These are phyloP conservation scores for Larimichthys crocea DNA, from an alignment of 2,113 vertebrate species.

Conservation along the genomic window DNA sequence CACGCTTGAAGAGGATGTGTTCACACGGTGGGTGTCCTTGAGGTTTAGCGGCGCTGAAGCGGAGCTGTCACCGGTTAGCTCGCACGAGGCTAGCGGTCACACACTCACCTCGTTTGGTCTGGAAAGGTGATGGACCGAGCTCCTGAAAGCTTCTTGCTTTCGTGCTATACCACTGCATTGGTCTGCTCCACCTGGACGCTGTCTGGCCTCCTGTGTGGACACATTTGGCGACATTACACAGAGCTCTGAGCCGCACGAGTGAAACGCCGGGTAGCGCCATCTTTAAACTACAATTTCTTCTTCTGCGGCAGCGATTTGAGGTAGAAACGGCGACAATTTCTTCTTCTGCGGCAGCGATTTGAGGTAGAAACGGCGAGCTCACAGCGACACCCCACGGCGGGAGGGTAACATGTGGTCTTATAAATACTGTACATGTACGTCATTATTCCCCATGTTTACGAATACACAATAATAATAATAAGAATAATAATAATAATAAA, in stretches of 20 bases:
- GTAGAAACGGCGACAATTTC: not conserved
- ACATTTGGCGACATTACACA: slow-evolving; percentile 65
- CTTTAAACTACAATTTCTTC: slow-evolving; percentile 68
- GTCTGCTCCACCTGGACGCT: slow-evolving; percentile 22
- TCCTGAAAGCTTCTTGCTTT: slow-evolving; percentile 32
- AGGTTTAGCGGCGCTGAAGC: not conserved
- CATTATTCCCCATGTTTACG: no score
- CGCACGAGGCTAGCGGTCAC: not conserved
- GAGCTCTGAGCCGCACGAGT: slow-evolving; percentile 73
- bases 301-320: not conserved
- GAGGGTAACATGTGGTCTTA: no score
- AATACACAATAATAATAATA: no score
- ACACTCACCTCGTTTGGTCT: slow-evolving; percentile 66
- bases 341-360: slow-evolving; percentile 27
- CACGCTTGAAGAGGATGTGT: not conserved
- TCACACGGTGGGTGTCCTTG: slow-evolving; percentile 60
- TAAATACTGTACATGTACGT: no score
- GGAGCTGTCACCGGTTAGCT: slow-evolving; percentile 17
- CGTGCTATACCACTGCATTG: slow-evolving; percentile 62
- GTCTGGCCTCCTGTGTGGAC: slow-evolving; percentile 4
- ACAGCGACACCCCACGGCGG: slow-evolving; percentile 33
- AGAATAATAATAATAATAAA: no score
- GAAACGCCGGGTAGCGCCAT: slow-evolving; percentile 79
- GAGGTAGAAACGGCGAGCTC: rapidly evolving
- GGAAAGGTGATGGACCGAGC: not conserved